phyloP scores from a whole-genome alignment of 2,888 invertebrate genomes.

The Drosophila paramelanica region DNA sequence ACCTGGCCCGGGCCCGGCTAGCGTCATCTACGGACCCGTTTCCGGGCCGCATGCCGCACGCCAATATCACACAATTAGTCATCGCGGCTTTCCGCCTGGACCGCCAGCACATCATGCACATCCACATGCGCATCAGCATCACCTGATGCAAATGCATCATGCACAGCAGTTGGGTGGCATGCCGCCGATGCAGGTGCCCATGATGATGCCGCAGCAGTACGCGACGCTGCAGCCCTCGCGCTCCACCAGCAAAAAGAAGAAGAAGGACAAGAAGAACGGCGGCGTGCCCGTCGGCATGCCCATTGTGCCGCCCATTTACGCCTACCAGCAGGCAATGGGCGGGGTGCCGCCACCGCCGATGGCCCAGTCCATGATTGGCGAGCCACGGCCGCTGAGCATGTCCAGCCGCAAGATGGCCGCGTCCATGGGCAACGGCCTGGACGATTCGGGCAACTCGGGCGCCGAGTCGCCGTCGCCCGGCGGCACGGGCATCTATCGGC shows the following conservation, averaged over 20 bases:
- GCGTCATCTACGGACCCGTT: conserved; percentile 85
- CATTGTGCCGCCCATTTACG: conserved; percentile 86
- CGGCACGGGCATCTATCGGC: conserved; percentile 94
- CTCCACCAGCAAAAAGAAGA: conserved; percentile 86
- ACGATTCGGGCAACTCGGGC: conserved; percentile 85
- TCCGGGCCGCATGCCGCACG: conserved; percentile 81
- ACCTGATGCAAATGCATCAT: conserved; percentile 56
- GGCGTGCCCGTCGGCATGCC: conserved; percentile 85
- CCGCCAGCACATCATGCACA: conserved; percentile 80
- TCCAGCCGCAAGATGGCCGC: conserved; percentile 88
- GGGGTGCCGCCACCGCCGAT: conserved; percentile 81
- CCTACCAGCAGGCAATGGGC: conserved; percentile 83
- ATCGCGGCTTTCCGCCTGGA: conserved; percentile 84
- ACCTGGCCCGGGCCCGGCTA: conserved; percentile 64
- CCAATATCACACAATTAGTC: conserved; percentile 86
- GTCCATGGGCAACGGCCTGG: conserved; percentile 88
- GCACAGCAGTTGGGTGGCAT: conserved; percentile 78
- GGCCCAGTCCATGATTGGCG: conserved; percentile 87
- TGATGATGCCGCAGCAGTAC: conserved; percentile 87
- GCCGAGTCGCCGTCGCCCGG: conserved; percentile 87
- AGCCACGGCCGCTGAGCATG: conserved; percentile 86
- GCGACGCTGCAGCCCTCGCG: conserved; percentile 88
- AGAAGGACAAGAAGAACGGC: conserved; percentile 84
- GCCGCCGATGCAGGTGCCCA: conserved; percentile 84
- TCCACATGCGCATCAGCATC: conserved; percentile 75